phyloP scores from a whole-genome alignment of 2,113 vertebrate species.

The Pedionomus torquatus region DNA sequence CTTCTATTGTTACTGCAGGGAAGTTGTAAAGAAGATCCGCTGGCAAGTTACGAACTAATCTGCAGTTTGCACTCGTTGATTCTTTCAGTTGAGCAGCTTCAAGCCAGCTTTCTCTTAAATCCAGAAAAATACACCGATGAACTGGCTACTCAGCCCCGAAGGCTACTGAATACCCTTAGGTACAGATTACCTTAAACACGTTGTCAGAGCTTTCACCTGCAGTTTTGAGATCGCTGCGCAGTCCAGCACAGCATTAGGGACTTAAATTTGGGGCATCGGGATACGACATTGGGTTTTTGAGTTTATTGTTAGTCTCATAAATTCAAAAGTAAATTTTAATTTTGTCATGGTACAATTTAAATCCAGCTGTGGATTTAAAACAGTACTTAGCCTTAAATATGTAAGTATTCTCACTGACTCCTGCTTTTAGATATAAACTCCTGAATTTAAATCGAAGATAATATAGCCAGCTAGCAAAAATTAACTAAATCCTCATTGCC shows the following conservation, averaged over 20 bases:
- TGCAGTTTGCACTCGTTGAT: conserved; percentile 91
- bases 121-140: conserved; percentile 89
- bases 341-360: neutral
- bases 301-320: neutral
- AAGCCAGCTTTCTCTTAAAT: conserved; percentile 91
- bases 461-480: neutral
- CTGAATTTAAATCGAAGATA: neutral
- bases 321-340: neutral
- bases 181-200: conserved; percentile 35
- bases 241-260: neutral
- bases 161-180: conserved; percentile 92
- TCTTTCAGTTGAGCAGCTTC: conserved; percentile 91
- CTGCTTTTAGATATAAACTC: neutral
- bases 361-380: neutral
- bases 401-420: neutral
- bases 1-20: conserved; percentile 61
- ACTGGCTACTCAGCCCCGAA: conserved; percentile 89
- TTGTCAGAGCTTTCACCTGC: neutral
- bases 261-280: neutral
- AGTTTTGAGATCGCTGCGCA: neutral
- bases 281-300: neutral
- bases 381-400: neutral
- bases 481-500: neutral
- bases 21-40: conserved; percentile 73
- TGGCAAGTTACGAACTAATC: conserved; percentile 87